Evolutionary conservation across 30 jellyfish, hydroid and myxozoan genomes (phyloP), one percentile per base, ranked within the genome.

Genomic region (Mastigias papua): DNA sequence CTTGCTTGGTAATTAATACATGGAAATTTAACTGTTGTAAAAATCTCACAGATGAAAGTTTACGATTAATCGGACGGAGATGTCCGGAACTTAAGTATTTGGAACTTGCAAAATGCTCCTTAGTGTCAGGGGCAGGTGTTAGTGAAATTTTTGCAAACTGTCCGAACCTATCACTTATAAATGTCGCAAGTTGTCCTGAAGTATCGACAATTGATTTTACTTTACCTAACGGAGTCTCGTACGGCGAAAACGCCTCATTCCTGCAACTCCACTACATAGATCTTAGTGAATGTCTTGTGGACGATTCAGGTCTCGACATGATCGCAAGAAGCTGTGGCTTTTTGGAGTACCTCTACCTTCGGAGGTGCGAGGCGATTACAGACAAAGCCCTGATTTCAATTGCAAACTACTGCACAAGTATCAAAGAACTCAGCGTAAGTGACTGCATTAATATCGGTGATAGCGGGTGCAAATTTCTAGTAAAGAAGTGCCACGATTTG

Each of bases 171-270:
- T 62, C 91, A 2, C 84, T 74, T 19, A 71, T 92, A 49, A 81
- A 86, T 71, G 62, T 87, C 0, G 80, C 97, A 10, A 81, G 97
- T 48, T 92, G 98, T 66, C 93, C 73, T 2, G 89, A 85, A n/a
- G 85, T 92, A 7, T 60, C 73, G 28, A 32, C 79, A 10, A 64
- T 92, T 80, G 88, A 78, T 33, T 77, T 71, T 26, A 50, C 81
- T 31, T 69, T 34, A 1, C 70, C 86, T 26, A 61, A 75, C 17
- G 89, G 90, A 23, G 84, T 86, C 9, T 48, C 94, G 46, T 86
- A 88, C 63, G 97, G 98, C 76, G 89, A 80, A 33, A 84, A 86
- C 51, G 94, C 95, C 58, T 86, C 97, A 19, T 92, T 92, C 58
- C 86, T 86, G 10, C 97, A 92, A 60, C 80, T 92, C 35, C 94